Evolutionary conservation across 2,797 vertebrate genomes (phyloP), one percentile per base, ranked within the genome.

Genomic region (Malacoraja senta): DNA sequence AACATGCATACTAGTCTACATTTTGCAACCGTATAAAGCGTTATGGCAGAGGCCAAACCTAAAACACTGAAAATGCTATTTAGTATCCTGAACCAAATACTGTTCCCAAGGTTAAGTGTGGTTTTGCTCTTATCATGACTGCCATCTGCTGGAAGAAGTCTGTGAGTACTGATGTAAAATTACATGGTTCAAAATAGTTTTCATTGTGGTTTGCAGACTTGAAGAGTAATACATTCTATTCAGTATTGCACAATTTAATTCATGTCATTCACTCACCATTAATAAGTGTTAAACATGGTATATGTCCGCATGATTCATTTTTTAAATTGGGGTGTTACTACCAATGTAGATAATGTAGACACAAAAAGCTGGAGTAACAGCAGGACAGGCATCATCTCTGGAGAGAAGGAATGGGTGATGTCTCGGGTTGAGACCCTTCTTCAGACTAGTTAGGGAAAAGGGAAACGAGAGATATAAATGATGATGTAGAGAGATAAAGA

Each of bases 71-170:
- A 92, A 76, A 74, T 91, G 32, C 68, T 29, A 1, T 74, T 92
- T 58, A 71, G 38, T 38, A 74, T 53, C 35, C 15, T 92, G 71
- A 92, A 53, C 24, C 24, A n/a, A 72, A 1, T 91, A 10, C 8
- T 91, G 38, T n/a, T 1, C 15, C 26, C 71, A 92, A 58, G 72
- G 71, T 91, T 4, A 24, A 71, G 32, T 35, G 32, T 68, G 58
- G 24, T 32, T 53, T 76, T 53, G 21, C 44, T 72, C 71, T 74
- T 44, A 74, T 38, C 1, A n/a, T 74, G 71, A 32, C 90, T 92
- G 71, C 90, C 90, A 92, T 38, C 90, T 92, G 68, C 90, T 92
- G 90, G 90, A 29, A 74, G 71, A 92, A 21, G 21, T 29, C 38
- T 72, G 29, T 53, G 90, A 76, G 9, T 76, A 58, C 38, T n/a